These are phyloP conservation scores for Eleutherodactylus coqui DNA, from an alignment of 2,797 vertebrate species.

Conservation along the genomic window DNA sequence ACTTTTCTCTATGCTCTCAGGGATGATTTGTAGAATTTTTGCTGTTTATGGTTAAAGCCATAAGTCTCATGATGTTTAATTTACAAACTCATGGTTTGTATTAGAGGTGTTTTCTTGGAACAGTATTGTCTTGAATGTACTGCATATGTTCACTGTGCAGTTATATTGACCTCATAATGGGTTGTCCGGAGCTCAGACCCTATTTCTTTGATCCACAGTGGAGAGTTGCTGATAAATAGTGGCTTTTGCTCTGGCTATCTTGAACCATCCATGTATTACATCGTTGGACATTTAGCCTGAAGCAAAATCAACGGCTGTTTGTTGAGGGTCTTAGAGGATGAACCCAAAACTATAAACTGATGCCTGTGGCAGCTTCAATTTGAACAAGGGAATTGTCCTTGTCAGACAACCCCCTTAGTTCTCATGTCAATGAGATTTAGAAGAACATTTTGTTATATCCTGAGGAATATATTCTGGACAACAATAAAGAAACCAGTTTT, in stretches of 20 bases:
- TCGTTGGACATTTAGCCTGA: too few relatives aligned
- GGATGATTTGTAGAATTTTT: background rate
- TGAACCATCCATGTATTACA: background rate
- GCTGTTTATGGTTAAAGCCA: background rate
- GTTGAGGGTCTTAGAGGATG: background rate
- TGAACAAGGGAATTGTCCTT: too few relatives aligned
- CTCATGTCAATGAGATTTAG: too few relatives aligned
- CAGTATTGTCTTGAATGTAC: background rate
- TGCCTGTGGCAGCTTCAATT: too few relatives aligned
- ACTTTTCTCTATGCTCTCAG: background rate
- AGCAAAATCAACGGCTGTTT: background rate
- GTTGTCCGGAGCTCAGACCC: too few relatives aligned
- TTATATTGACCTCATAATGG: background rate
- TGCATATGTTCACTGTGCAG: background rate
- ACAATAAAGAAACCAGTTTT: too few relatives aligned
- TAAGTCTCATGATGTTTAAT: background rate
- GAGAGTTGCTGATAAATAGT: background rate
- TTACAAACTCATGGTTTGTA: background rate
- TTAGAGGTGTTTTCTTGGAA: background rate
- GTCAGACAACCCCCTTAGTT: too few relatives aligned
- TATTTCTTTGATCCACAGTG: background rate
- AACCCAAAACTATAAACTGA: background rate
- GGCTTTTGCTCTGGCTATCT: background rate
- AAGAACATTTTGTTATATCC: too few relatives aligned
- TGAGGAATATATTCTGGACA: too few relatives aligned